Conservation (phyloP, 2,113 vertebrate species). For the Lathamus discolor region DNA sequence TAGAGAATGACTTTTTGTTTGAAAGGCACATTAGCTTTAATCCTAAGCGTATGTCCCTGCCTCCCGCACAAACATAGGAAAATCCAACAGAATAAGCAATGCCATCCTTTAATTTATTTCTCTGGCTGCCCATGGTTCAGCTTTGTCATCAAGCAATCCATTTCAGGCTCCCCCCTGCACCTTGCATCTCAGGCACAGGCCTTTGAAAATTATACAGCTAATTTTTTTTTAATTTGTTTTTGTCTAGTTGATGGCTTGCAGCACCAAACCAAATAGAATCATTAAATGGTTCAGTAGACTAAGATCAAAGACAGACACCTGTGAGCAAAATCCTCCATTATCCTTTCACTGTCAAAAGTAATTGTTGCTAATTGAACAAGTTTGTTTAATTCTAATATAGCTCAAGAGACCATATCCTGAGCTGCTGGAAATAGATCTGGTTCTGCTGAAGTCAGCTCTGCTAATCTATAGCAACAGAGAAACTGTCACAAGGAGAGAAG, state of each 20-base stretch:
- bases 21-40: constrained; percentile 41
- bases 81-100: constrained; percentile 25
- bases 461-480: constrained; percentile 40
- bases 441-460: constrained; percentile 51
- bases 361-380: constrained; percentile 59
- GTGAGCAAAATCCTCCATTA: constrained; percentile 42
- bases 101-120: constrained; percentile 40
- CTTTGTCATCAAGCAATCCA: constrained; percentile 6
- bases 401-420: constrained; percentile 45
- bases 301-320: constrained; percentile 56
- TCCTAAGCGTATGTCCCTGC: constrained; percentile 11
- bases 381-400: constrained; percentile 54
- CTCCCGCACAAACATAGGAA: background rate
- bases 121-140: background rate
- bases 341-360: constrained; percentile 49
- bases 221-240: background rate
- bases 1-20: constrained; percentile 12
- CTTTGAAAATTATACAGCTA: constrained; percentile 22
- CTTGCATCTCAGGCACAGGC: background rate
- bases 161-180: background rate
- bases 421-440: constrained; percentile 34
- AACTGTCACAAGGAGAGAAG: constrained; percentile 1
- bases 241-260: constrained; percentile 22
- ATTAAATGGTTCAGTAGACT: constrained; percentile 25
- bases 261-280: constrained; percentile 34